Evolutionary conservation across 2,113 vertebrate species (phyloP), one percentile per base, ranked within the genome.

Genomic region (Trichomycterus rosablanca): DNA sequence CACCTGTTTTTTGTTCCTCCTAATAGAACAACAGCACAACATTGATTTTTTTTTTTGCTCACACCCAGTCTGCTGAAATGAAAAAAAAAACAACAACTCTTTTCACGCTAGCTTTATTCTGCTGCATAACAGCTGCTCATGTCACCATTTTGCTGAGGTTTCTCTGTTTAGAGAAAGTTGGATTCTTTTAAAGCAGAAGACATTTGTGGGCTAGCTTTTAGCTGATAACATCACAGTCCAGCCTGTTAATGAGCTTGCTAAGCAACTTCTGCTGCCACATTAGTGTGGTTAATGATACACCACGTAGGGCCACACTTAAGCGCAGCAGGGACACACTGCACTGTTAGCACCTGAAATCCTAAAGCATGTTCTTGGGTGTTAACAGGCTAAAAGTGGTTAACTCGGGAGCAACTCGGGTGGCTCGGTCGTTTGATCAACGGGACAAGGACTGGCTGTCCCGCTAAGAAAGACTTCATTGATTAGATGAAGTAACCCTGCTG

Each of bases 401-500:
- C 7, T 30, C 26, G 26, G 7, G 26, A 30, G 26, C 26, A 30
- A 30, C 3, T 30, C 26, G 26, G 26, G 7, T 19, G 6, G 16
- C 18, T 18, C 15, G 18, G 26, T 3, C 26, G 7, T 30, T 30
- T 3, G 7, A 30, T 30, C 26, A 43, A 43, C n/a, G 5, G 16
- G 16, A 43, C 15, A 19, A 3, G 8, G 40, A 18, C 18, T 16
- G 15, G 4, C 18, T 5, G 1, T n/a, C 39, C n/a, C n/a, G 62
- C 30, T 48, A 26, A 64, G 50, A 70, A 28, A 35, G 60, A 52
- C 43, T 20, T 52, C 44, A 71, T 66, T 57, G 68, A 71, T 71
- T 51, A 61, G 40, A 49, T 40, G 18, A 14, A 39, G 58, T 54
- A 68, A 42, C 58, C 66, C 58, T 40, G 60, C 66, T 42, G 58